Base-by-base conservation (phyloP, 2,888 invertebrate species). In the Hololepta plana region DNA sequence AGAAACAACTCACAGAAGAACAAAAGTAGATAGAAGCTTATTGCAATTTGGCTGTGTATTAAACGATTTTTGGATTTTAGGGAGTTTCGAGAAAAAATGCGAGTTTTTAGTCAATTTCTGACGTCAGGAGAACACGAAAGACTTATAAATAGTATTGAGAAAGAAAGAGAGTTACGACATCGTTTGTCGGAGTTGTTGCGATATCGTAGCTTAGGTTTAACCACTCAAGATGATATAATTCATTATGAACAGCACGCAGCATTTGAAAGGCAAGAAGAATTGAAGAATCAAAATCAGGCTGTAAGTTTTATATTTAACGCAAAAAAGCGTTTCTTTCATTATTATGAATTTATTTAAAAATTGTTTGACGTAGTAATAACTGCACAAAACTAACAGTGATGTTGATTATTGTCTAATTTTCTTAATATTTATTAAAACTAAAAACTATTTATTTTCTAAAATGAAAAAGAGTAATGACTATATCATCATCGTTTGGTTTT, bases 71-170 rank as follows among this genome's bases (percentile, higher is more conserved):
- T 13, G 11, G 14, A 9, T 38, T 46, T 2, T 47, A 76, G 77
- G 41, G 77, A 77, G 38, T 73, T 90, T 45, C 67, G 75, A 20
- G 90, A 91, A 36, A 73, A 79, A 19, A 68, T 90, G 53, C 67
- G 81, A 16, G 74, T 80, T 35, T 81, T 85, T 45, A 74, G 85
- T 3, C 88, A 88, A 50, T 90, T 90, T 58, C 77, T 81, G 47
- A 79, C 85, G 2, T 71, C 79, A 14, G 67, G 73, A 29, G 90
- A 91, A 51, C 81, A 88, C 42, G 75, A 80, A 32, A 69, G 76
- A 33, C 69, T 87, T 14, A 60, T 81, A 25, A 68, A 69, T 4
- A 82, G 76, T 33, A 53, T 87, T 28, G 77, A 81, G 55, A 66
- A 81, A 29, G 88, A 91, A 55, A 70, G 77, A 37, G 87, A 88